Base-by-base conservation (phyloP, 2,113 vertebrate genomes). In the Climacteris rufus region DNA sequence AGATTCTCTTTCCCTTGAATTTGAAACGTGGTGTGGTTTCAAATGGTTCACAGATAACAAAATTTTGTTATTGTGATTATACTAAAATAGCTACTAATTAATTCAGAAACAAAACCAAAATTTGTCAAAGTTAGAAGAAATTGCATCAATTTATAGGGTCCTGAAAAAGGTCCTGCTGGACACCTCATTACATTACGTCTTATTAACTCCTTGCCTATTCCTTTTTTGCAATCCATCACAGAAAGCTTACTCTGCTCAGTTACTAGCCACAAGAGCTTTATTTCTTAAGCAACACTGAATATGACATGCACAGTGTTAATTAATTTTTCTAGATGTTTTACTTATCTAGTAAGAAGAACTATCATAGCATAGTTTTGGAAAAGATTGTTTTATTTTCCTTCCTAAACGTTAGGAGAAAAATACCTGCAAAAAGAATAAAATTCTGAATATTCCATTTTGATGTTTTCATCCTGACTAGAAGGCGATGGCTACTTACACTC, bases 111-210 rank as follows among this genome's bases (percentile, higher is more conserved):
- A 93, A 96, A 83, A 44, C 21, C 30, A 89, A 71, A 35, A 74
- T 93, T 96, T 91, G 93, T 15, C 63, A 89, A 61, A 84, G 94
- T 91, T 84, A 70, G 49, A 86, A 93, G 56, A 93, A 91, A 35
- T 37, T 47, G 15, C 21, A 56, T 68, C 86, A 97, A 65, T 92
- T 93, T 93, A 54, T 3, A 56, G 13, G 27, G 3, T 31, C 5
- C 33, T 47, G 30, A 17, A 25, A 92, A 65, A 57, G 28, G 42
- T 69, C 86, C 52, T 92, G 14, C 12, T 56, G 78, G 77, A 93
- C 15, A 94, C 30, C 20, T 93, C 47, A 44, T 66, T 82, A 57
- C 22, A 9, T 77, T 83, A 84, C 84, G 45, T 64, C 59, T 92
- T 49, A 45, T 96, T 95, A 87, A 57, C 50, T 84, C 40, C 22